Evolutionary conservation across 2,113 vertebrate species (phyloP), one percentile per base, ranked within the genome.

Genomic region (Balaenoptera acutorostrata): DNA sequence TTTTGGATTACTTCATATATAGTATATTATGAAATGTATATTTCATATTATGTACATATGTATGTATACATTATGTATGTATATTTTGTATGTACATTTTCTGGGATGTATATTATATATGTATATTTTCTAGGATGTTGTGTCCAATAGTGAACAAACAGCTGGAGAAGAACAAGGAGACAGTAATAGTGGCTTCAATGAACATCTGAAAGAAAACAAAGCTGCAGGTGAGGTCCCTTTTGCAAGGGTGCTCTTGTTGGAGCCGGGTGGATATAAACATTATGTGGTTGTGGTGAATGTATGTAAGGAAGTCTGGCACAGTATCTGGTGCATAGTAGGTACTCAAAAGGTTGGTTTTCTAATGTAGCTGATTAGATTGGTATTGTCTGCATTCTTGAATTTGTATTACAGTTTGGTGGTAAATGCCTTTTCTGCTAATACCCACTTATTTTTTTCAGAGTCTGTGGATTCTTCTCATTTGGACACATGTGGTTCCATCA

Each of bases 41-140:
- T 52, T 52, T 52, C 52, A 52, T 52, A 17, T 52, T 52, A 52
- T 52, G 52, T 52, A 18, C 5, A 63, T 52, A 44, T 71, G 4
- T 84, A 25, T 75, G 9, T 96, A 13, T 98, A 25, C 52, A 17
- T 52, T 52, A 52, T 52, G 52, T 17, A 17, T 52, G 75, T 52
- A 39, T 86, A 83, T 94, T 93, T 39, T 71, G 4, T 84, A 21
- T 72, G 11, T 96, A 13, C 98, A 25, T 97, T 88, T 97, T 98
- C 20, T 97, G 99, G 99, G 99, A 99, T 84, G 75, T 52, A 31
- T 88, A 83, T 94, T 93, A 44, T 71, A 3, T 84, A 25, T 72
- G 9, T 96, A 13, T 98, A 21, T 97, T 88, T 97, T 98, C 23
- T 97, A 99, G 99, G 99, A 99, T 83, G 95, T 99, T 89, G 98